A percentile compares a stretch with the other conserved stretches of the same genome.
Conservation (phyloP, 2,113 vertebrate genomes). For the Columbina picui region DNA sequence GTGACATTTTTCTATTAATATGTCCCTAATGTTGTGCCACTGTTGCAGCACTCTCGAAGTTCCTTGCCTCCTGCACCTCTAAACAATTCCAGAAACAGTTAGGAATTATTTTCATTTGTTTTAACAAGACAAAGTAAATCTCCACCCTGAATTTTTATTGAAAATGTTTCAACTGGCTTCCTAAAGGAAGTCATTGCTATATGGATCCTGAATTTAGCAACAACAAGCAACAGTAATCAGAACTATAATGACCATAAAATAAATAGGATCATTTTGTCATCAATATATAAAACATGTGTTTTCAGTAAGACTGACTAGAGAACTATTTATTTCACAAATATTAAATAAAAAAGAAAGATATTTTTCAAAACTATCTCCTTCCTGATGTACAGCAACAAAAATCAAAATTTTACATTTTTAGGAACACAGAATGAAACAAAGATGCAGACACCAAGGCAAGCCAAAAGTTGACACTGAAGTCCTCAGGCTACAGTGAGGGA, state of each 20-base stretch:
- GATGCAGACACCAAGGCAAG: background rate
- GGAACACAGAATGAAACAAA: background rate
- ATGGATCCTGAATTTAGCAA: background rate
- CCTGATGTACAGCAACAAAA: background rate
- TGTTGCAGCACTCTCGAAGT: background rate
- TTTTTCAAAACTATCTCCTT: background rate
- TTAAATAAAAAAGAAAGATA: background rate
- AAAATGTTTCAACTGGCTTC: background rate
- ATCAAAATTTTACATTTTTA: background rate
- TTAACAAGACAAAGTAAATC: background rate
- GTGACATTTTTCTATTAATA: background rate
- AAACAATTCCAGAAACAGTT: background rate
- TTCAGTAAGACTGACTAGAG: background rate
- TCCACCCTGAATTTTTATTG: background rate
- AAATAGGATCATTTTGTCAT: background rate
- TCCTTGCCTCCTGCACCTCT: background rate
- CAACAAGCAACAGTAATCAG: background rate
- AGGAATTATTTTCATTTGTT: background rate
- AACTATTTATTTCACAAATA: background rate
- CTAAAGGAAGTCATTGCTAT: background rate
- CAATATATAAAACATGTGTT: background rate
- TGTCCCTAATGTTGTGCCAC: background rate
- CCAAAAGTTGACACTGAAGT: background rate
- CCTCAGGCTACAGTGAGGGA: background rate
- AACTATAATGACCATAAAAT: background rate